Percentiles rank a stretch among this genome's conserved stretches.
phyloP scores from a whole-genome alignment of 1,140 invertebrate genomes.

The Listronotus oregonensis region DNA sequence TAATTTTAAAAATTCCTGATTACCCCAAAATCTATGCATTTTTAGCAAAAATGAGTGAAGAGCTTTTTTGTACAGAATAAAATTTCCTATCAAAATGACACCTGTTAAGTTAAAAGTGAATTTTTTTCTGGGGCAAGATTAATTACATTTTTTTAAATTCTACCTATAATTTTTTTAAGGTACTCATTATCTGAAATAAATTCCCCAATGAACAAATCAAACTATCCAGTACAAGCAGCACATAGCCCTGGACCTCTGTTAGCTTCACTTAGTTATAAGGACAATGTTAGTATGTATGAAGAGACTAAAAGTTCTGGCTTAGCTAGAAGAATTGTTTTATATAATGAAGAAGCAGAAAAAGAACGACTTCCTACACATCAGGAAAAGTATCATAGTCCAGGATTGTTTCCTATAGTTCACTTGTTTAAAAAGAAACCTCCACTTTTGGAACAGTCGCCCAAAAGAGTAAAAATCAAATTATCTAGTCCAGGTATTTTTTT shows the following conservation, averaged over 20 bases:
- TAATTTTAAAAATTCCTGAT: no score
- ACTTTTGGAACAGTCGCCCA: slow-evolving; percentile 43
- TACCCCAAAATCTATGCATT: no score
- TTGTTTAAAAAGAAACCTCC: slow-evolving; percentile 50
- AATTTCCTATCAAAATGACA: no score
- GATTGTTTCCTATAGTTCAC: slow-evolving; percentile 52
- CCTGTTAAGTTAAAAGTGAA: no score
- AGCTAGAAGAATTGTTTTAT: slow-evolving; percentile 55
- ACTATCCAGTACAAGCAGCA: slow-evolving; percentile 6
- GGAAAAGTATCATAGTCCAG: slow-evolving; percentile 50
- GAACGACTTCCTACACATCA: slow-evolving; percentile 41
- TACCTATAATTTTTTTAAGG: slow-evolving; percentile 39
- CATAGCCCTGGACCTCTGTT: slow-evolving; percentile 45
- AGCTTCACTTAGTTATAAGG: slow-evolving; percentile 43
- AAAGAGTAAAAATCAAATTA: slow-evolving; percentile 53
- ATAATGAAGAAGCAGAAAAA: slow-evolving; percentile 51
- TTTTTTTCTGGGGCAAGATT: no score
- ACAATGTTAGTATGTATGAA: slow-evolving; percentile 51
- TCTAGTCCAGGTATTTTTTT: slow-evolving; percentile 53
- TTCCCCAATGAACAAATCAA: slow-evolving; percentile 25
- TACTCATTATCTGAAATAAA: slow-evolving; percentile 44
- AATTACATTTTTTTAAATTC: no score
- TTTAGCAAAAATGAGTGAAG: no score
- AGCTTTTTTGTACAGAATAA: no score
- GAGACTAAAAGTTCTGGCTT: slow-evolving; percentile 59